These are phyloP conservation scores for Platycercus adscitus DNA, from an alignment of 2,113 vertebrate species.

Conservation along the genomic window DNA sequence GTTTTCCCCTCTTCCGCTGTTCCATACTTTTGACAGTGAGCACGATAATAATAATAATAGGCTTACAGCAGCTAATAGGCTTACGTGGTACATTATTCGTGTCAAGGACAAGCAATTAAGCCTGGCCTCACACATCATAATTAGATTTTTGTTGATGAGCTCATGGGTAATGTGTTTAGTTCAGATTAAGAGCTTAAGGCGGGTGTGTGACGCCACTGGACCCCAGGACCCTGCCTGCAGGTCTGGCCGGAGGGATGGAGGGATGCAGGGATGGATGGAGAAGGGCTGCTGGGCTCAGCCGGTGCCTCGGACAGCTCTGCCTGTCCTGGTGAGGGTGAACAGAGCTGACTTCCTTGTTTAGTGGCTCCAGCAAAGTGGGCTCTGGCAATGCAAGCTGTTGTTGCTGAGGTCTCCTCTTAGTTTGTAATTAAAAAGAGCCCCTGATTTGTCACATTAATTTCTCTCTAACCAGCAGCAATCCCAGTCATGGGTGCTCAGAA, in stretches of 20 bases:
- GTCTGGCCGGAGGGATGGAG: background rate
- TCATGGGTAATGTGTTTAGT: conserved; percentile 48
- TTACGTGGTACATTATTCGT: conserved; percentile 49
- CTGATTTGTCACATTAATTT: background rate
- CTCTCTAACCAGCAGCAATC: background rate
- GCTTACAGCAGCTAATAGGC: conserved; percentile 62
- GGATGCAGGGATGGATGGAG: background rate
- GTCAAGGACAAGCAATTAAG: conserved; percentile 77
- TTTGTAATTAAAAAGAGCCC: background rate
- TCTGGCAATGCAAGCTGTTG: background rate
- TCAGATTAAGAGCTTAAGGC: conserved; percentile 31
- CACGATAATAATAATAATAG: conserved; percentile 27
- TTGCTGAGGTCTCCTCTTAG: background rate
- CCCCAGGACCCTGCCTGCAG: accelerated
- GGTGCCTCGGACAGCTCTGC: background rate
- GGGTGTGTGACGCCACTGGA: background rate
- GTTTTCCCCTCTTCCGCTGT: background rate
- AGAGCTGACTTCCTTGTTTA: accelerated
- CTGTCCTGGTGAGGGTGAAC: accelerated
- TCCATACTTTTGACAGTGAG: conserved; percentile 32
- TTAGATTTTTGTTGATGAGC: conserved; percentile 75
- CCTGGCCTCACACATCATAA: conserved; percentile 60
- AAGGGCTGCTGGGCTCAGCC: background rate
- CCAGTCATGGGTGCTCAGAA: accelerated
- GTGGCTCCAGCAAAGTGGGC: background rate